These are phyloP conservation scores for Dendroctonus valens DNA, from an alignment of 1,140 invertebrate genomes.

Conservation along the genomic window DNA sequence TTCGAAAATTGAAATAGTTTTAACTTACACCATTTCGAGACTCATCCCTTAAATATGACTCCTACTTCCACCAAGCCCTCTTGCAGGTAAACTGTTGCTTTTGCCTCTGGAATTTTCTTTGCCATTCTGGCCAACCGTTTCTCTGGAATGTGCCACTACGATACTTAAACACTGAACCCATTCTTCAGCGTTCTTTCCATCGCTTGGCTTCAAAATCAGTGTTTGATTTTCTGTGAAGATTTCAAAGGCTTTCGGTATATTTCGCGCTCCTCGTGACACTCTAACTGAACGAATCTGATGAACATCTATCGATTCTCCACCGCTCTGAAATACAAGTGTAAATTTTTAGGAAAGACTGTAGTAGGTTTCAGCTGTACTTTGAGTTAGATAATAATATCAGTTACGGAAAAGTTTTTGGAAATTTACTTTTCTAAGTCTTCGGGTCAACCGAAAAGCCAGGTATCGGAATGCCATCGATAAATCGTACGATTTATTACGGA, in stretches of 20 bases:
- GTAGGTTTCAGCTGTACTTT: too few relatives aligned
- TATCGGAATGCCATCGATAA: too few relatives aligned
- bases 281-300: conserved; percentile 91
- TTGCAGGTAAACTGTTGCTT: conserved; percentile 65
- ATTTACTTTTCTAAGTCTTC: too few relatives aligned
- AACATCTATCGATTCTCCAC: conserved; percentile 76
- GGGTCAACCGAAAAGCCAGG: too few relatives aligned
- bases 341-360: too few relatives aligned
- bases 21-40: not conserved
- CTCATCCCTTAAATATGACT: conserved; percentile 17
- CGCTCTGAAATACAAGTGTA: conserved; percentile 55
- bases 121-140: conserved; percentile 59
- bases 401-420: too few relatives aligned
- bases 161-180: conserved; percentile 91
- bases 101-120: conserved; percentile 51
- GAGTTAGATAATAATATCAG: too few relatives aligned
- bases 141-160: conserved; percentile 79
- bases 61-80: conserved; percentile 54
- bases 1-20: not conserved
- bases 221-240: conserved; percentile 93
- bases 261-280: conserved; percentile 77
- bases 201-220: conserved; percentile 88
- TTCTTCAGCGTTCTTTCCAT: conserved; percentile 91
- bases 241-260: conserved; percentile 93
- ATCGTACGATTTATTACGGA: too few relatives aligned